These are phyloP conservation scores for Machaerirhynchus nigripectus DNA, from an alignment of 2,113 vertebrate species.

Conservation along the genomic window DNA sequence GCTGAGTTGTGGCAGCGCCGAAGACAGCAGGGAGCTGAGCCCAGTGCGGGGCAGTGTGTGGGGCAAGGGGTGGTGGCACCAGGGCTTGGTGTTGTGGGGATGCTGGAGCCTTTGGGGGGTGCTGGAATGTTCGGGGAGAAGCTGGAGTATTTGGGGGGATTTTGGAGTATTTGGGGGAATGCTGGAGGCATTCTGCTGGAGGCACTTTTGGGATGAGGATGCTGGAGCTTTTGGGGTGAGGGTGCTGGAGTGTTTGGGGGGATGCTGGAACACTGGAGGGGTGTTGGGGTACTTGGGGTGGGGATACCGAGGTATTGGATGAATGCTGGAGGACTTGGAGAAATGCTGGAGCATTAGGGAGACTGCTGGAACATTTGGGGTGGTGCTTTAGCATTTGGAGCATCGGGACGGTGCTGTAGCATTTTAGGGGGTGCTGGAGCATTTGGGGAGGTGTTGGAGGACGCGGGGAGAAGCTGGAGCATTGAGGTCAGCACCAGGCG, in stretches of 20 bases:
- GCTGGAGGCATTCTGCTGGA: no score
- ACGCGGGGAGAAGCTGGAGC: neutral
- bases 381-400: neutral
- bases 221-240: neutral
- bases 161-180: neutral
- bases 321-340: neutral
- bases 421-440: neutral
- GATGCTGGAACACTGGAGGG: neutral
- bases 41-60: fast-evolving
- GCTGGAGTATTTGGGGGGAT: neutral
- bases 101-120: neutral
- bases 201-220: no score
- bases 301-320: no score
- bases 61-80: fast-evolving
- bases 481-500: fast-evolving
- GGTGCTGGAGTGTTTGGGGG: neutral
- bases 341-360: neutral
- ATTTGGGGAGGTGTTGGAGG: neutral
- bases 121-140: neutral
- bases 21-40: neutral
- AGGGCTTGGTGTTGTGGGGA: neutral
- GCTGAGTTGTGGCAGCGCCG: fast-evolving
- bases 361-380: neutral
- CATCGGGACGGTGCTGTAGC: neutral
- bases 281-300: neutral